Conservation (phyloP, 2,888 invertebrate species). For the Acanthosepion pharaonis region DNA sequence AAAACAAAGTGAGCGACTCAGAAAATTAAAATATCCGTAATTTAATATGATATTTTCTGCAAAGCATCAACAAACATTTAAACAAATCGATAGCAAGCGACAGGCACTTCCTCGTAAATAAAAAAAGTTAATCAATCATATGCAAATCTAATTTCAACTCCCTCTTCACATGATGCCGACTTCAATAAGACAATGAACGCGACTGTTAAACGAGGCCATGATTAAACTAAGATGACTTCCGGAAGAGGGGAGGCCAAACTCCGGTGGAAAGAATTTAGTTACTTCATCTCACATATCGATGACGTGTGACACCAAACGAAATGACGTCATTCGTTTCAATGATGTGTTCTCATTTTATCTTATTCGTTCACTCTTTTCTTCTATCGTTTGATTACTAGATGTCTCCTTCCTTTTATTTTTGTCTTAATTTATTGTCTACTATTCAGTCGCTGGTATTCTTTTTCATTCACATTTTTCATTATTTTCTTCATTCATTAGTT, state of each 20-base stretch:
- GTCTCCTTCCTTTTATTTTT: neutral
- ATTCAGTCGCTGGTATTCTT: too few relatives aligned
- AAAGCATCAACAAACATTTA: conserved; percentile 15
- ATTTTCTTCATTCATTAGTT: too few relatives aligned
- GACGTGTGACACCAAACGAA: neutral
- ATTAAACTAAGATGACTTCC: conserved; percentile 4
- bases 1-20: neutral
- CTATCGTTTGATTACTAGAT: neutral
- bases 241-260: neutral
- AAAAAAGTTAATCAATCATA: neutral
- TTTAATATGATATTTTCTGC: neutral
- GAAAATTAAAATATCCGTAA: neutral
- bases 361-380: neutral
- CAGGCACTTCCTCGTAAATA: neutral
- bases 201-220: neutral
- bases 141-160: neutral
- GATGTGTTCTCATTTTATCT: neutral
- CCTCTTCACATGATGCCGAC: neutral
- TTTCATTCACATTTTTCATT: too few relatives aligned
- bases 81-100: neutral
- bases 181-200: neutral
- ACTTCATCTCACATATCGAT: neutral
- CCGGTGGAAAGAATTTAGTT: neutral
- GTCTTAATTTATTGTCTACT: too few relatives aligned
- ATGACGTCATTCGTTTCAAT: neutral